Evolutionary conservation across 2,888 invertebrate species (phyloP).

Genomic region (Orthosia incerta): DNA sequence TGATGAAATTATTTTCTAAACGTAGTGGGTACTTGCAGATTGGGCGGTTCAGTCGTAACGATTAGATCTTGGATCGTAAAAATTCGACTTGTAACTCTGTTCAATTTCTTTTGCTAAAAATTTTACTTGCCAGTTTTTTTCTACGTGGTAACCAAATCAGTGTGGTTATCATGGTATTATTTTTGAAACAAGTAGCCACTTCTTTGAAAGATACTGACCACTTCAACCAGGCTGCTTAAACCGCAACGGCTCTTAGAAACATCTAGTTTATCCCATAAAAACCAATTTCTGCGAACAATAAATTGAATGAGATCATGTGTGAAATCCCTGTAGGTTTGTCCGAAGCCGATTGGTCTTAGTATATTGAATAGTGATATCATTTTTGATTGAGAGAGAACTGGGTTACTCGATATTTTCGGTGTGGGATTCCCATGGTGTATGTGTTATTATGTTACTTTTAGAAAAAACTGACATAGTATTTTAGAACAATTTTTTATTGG

Average conservation of each 20-base stretch:
- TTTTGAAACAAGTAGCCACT: background rate
- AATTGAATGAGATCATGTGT: constrained; percentile 74
- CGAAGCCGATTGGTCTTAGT: constrained; percentile 51
- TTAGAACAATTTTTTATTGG: background rate
- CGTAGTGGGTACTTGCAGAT: no score
- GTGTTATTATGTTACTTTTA: background rate
- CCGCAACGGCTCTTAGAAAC: background rate
- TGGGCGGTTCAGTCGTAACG: no score
- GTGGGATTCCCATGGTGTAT: constrained; percentile 14
- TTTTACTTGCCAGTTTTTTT: background rate
- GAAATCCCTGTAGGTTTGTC: constrained; percentile 62
- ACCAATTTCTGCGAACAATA: constrained; percentile 66
- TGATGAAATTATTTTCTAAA: no score
- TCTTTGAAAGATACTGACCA: background rate
- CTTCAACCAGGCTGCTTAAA: background rate
- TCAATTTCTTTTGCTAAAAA: no score
- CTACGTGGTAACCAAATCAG: background rate
- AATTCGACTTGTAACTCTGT: no score
- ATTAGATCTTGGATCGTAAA: no score
- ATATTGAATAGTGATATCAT: constrained; percentile 55
- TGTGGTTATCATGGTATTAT: no score
- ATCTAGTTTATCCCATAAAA: constrained; percentile 51
- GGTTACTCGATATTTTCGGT: constrained; percentile 23
- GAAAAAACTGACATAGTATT: background rate
- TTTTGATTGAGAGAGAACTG: constrained; percentile 46